phyloP scores from a whole-genome alignment of 2,797 vertebrate genomes.

The Sternarchorhynchus goeldii region DNA sequence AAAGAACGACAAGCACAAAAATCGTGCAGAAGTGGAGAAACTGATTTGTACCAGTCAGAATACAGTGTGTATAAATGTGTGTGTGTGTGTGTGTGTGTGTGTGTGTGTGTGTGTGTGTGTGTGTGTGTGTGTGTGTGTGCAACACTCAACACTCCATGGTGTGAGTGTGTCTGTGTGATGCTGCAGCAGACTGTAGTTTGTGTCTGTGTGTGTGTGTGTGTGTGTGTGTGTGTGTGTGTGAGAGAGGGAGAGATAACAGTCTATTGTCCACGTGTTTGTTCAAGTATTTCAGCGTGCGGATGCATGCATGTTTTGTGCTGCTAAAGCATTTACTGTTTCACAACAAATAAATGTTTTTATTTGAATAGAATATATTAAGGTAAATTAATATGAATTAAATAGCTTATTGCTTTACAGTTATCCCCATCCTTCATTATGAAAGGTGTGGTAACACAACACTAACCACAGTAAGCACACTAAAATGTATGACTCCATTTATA shows the following conservation, averaged over 20 bases:
- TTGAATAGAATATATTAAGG: conserved; percentile 48
- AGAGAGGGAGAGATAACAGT: no score
- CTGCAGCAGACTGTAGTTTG: no score
- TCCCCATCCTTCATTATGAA: conserved; percentile 97
- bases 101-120: no score
- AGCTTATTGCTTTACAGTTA: conserved; percentile 77
- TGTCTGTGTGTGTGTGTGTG: no score
- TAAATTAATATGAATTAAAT: conserved; percentile 56
- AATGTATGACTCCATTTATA: conserved; percentile 98
- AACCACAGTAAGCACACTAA: conserved; percentile 79
- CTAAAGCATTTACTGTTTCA: no score
- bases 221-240: no score
- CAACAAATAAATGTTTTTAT: conserved; percentile 43
- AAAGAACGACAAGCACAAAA: not conserved
- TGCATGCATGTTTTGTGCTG: no score
- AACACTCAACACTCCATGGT: no score
- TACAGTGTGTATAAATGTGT: not conserved
- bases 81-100: no score
- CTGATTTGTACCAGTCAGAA: conserved; percentile 4
- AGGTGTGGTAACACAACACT: conserved; percentile 84
- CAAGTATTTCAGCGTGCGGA: no score
- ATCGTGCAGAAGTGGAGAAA: conserved; percentile 2
- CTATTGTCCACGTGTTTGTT: no score
- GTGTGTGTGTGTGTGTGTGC: not conserved
- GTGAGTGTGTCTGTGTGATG: not conserved